Base-by-base conservation (phyloP, 2,113 vertebrate species). In the Laticauda laticaudata region DNA sequence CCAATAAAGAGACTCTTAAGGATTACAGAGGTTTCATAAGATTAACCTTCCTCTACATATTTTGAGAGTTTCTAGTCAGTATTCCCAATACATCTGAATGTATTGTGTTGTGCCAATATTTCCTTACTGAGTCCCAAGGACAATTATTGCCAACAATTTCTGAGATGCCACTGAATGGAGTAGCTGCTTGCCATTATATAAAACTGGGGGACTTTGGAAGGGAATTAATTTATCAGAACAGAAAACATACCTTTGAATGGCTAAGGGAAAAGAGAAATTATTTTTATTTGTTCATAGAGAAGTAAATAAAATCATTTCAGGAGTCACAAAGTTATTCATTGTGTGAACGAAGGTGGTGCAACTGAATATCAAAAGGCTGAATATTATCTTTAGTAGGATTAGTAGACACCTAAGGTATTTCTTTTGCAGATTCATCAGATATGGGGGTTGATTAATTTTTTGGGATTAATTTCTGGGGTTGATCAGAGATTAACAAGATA, bases 401-500 rank as follows among this genome's bases (percentile, higher is more conserved):
- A 61, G 0, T 61, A 23, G 88, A 39, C 54, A 90, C 26, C 45
- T 18, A 26, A 87, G 43, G 54, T 88, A 87, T 64, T 69, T 75
- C 20, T 87, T 57, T 55, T 85, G 3, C n/a, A 26, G 0, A 0
- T 0, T 0, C 61, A 24, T 0, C 0, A 0, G 0, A 48, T 0
- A 29, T 3, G 59, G 89, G 91, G 92, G 4, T 53, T 53, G 0
- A 45, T 29, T 0, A 29, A 45, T 57, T 91, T 91, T 92, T 0
- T 7, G 51, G 11, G 0, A 45, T 29, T 0, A 26, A 45, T 57
- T 91, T 91, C 93, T 0, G 0, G 64, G 39, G 85, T 91, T 95
- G 96, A 92, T 94, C 0, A 3, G 91, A 92, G 90, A 96, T 87
- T 95, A 95, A 93, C 48, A 91, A 91, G 92, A 95, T 94, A 95